Conservation (phyloP, 2,888 invertebrate species). For the Norana najaformis region DNA sequence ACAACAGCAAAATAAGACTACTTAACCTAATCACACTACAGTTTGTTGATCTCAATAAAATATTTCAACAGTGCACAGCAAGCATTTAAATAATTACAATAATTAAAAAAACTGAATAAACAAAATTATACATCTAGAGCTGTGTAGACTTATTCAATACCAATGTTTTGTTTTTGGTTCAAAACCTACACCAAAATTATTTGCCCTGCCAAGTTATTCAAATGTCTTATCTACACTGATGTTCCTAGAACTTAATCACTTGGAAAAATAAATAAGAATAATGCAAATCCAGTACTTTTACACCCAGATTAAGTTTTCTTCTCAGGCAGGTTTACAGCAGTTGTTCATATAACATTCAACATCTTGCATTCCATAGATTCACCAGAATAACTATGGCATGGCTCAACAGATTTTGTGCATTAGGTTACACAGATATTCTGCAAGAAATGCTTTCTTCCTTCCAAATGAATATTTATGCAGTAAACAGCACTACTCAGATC, state of each 20-base stretch:
- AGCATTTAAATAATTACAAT: neutral
- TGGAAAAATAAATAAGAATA: neutral
- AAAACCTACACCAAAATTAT: neutral
- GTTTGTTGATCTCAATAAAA: neutral
- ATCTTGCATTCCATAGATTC: too few species aligned
- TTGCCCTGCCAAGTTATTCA: neutral
- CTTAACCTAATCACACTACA: neutral
- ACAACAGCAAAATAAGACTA: neutral
- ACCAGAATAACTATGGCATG: neutral
- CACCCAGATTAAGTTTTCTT: neutral
- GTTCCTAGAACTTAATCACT: neutral
- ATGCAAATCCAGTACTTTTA: neutral
- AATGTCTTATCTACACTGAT: neutral
- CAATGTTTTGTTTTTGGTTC: neutral
- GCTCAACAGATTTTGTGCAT: constrained; percentile 10
- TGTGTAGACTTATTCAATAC: neutral
- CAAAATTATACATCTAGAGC: constrained; percentile 1
- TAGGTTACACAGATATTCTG: neutral
- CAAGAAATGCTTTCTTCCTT: neutral
- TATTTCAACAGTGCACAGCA: neutral
- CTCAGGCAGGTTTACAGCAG: neutral
- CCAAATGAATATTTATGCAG: neutral
- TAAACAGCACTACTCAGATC: neutral
- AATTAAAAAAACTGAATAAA: neutral
- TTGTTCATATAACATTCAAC: too few species aligned